A percentile compares a stretch with the other conserved stretches of the same genome.
These are phyloP conservation scores for Andrena bicolor DNA, from an alignment of 2,888 invertebrate species.

Conservation along the genomic window DNA sequence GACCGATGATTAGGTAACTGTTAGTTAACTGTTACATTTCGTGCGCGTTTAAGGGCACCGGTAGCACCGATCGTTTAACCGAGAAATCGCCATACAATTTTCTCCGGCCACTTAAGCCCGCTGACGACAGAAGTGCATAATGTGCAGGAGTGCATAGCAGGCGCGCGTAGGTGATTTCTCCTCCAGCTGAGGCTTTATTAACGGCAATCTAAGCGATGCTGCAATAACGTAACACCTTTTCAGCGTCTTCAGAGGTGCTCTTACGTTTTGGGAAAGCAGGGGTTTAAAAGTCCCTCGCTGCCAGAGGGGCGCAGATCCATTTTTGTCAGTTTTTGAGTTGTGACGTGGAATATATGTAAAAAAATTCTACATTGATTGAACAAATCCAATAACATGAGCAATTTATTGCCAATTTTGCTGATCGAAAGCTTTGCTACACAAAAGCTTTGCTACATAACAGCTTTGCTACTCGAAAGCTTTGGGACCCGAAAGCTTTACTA, in stretches of 20 bases:
- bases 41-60: slow-evolving; percentile 21
- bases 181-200: slow-evolving; percentile 11
- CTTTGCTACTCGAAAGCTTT: too few species aligned
- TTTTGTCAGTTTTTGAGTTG: too few species aligned
- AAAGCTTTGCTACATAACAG: too few species aligned
- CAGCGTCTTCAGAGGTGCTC: not conserved
- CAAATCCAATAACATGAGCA: too few species aligned
- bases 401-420: too few species aligned
- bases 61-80: slow-evolving; percentile 63
- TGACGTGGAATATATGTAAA: too few species aligned
- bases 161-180: slow-evolving; percentile 40
- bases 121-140: slow-evolving; percentile 64
- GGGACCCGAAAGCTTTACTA: too few species aligned
- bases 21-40: slow-evolving; percentile 20
- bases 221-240: slow-evolving; percentile 28
- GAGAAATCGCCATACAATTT: slow-evolving; percentile 70
- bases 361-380: too few species aligned
- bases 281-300: too few species aligned
- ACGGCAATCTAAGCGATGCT: slow-evolving; percentile 8
- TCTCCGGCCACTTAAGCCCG: slow-evolving; percentile 74
- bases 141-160: slow-evolving; percentile 29
- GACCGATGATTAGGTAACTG: not conserved
- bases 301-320: too few species aligned
- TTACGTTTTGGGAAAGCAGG: not conserved
- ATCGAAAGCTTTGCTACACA: too few species aligned